Percentiles rank a stretch among this genome's conserved stretches.
These are phyloP conservation scores for Andrena chrysosceles DNA, from an alignment of 2,888 invertebrate species.

Conservation along the genomic window DNA sequence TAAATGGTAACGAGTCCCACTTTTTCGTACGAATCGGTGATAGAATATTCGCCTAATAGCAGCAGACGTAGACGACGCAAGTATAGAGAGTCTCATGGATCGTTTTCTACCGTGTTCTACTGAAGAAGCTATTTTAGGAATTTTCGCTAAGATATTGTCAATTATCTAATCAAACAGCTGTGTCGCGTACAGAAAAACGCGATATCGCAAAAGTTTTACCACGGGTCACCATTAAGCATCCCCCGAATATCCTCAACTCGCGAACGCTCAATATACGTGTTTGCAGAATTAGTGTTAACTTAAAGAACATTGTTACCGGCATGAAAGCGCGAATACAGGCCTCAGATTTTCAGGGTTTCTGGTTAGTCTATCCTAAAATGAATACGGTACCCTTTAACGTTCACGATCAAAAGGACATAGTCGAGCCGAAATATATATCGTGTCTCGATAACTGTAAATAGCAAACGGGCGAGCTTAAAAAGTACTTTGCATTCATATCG, in stretches of 20 bases:
- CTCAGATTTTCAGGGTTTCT: constrained; percentile 68
- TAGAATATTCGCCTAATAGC: background rate
- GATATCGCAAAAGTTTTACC: constrained; percentile 14
- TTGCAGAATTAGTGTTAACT: constrained; percentile 45
- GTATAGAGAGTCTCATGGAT: constrained; percentile 20
- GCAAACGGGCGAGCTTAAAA: constrained; percentile 53
- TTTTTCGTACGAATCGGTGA: background rate
- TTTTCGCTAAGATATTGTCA: constrained; percentile 63
- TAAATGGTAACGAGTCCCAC: constrained; percentile 7
- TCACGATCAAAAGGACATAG: constrained; percentile 9
- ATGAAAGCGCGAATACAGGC: constrained; percentile 50
- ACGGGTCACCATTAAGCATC: background rate
- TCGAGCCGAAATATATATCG: background rate
- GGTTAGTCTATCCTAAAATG: constrained; percentile 38
- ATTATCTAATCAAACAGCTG: constrained; percentile 56
- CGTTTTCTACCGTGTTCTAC: constrained; percentile 28
- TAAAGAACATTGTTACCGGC: constrained; percentile 56
- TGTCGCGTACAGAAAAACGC: background rate
- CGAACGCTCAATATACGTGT: constrained; percentile 36
- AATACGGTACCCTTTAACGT: constrained; percentile 37
- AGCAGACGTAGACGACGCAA: background rate
- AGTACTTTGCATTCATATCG: constrained; percentile 38
- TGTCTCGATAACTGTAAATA: constrained; percentile 50
- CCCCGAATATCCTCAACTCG: constrained; percentile 10
- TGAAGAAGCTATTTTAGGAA: constrained; percentile 28